These are phyloP conservation scores for Neotoma lepida DNA, from an alignment of 2,113 vertebrate species.

Conservation along the genomic window DNA sequence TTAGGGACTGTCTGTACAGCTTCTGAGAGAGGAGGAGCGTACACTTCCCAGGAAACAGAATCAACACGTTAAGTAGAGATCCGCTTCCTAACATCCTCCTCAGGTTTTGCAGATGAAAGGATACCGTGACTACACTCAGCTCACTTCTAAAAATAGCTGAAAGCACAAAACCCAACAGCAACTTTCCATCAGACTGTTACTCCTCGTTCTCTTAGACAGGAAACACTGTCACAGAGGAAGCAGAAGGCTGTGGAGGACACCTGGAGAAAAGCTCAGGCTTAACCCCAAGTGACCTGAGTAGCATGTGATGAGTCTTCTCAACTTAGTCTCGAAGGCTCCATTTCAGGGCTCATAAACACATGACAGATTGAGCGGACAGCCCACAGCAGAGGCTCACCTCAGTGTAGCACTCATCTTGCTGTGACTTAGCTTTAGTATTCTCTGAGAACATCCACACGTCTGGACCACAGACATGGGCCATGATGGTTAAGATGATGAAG, in stretches of 20 bases:
- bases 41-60: constrained; percentile 13
- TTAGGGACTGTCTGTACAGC: neutral
- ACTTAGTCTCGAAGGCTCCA: neutral
- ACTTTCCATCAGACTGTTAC: neutral
- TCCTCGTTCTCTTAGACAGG: neutral
- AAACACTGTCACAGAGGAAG: neutral
- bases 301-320: neutral
- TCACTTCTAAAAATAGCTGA: constrained; percentile 51
- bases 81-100: constrained; percentile 18
- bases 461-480: neutral
- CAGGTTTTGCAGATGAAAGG: constrained; percentile 57
- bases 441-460: constrained; percentile 38
- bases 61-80: neutral
- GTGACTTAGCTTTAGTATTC: neutral
- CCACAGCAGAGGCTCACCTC: neutral
- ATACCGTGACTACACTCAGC: neutral
- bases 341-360: constrained; percentile 22
- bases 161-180: constrained; percentile 17
- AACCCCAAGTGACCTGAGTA: neutral
- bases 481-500: constrained; percentile 65
- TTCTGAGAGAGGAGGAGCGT: neutral
- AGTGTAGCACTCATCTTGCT: neutral
- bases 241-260: neutral
- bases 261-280: constrained; percentile 44
- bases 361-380: neutral